Evolutionary conservation across 2,888 invertebrate species (phyloP).

Genomic region (Carterocephalus palaemon): DNA sequence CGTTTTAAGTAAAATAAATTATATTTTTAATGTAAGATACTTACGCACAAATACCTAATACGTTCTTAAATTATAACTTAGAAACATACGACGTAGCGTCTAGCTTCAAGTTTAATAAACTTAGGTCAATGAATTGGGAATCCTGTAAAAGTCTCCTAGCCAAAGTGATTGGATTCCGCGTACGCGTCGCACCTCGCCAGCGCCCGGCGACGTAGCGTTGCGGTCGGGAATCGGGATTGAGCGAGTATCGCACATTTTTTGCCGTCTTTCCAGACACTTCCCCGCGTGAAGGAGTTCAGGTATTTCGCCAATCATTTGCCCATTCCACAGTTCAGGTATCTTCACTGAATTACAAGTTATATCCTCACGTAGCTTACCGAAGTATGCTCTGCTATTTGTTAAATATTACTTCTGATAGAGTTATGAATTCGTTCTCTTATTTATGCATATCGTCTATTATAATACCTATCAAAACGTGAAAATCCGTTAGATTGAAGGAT

Average conservation of each 20-base stretch:
- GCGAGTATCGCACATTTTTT: constrained; percentile 65
- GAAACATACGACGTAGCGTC: too few relatives aligned
- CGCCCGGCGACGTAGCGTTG: constrained; percentile 53
- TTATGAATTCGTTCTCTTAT: too few relatives aligned
- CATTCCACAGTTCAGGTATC: constrained; percentile 39
- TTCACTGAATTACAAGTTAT: too few relatives aligned
- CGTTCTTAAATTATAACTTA: too few relatives aligned
- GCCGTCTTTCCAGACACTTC: constrained; percentile 56
- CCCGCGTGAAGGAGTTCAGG: constrained; percentile 49
- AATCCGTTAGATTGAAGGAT: constrained; percentile 32
- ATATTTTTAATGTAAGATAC: too few relatives aligned
- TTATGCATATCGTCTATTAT: too few relatives aligned
- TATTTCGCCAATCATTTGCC: constrained; percentile 60
- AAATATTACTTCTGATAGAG: too few relatives aligned
- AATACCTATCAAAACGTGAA: constrained; percentile 5
- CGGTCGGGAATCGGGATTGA: constrained; percentile 67
- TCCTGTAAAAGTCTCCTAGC: constrained; percentile 48
- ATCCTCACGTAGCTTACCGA: too few relatives aligned
- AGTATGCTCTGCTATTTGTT: constrained; percentile 6
- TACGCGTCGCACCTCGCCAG: constrained; percentile 32
- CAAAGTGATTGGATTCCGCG: constrained; percentile 64
- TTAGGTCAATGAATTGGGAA: constrained; percentile 31
- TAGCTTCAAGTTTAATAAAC: constrained; percentile 20
- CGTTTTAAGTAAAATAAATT: too few relatives aligned
- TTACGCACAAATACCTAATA: too few relatives aligned